phyloP scores from a whole-genome alignment of 2,797 vertebrate species.

The Chaetodon trifasciatus region DNA sequence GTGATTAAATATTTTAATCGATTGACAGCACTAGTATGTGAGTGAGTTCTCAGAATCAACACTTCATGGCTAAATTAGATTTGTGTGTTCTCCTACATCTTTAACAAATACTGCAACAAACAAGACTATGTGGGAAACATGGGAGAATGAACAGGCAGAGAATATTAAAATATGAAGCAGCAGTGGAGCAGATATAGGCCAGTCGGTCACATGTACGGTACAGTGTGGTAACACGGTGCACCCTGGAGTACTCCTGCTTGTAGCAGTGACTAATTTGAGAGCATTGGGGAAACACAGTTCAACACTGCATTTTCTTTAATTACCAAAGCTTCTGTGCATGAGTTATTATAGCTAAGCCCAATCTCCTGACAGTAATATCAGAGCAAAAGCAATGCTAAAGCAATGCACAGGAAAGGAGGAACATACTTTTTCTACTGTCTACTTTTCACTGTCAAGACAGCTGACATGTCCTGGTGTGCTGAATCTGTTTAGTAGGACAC shows the following conservation, averaged over 20 bases:
- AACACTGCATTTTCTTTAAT: conserved; percentile 69
- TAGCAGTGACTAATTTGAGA: conserved; percentile 74
- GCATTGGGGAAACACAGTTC: conserved; percentile 69
- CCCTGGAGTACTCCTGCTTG: conserved; percentile 53
- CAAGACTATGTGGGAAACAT: conserved; percentile 4
- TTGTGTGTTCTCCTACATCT: neutral
- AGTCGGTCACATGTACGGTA: conserved; percentile 63
- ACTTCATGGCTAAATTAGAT: neutral
- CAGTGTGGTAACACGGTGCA: conserved; percentile 23
- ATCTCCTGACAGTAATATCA: conserved; percentile 27
- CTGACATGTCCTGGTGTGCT: too few species aligned
- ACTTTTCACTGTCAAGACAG: too few species aligned
- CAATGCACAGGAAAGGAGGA: neutral
- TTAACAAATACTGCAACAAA: conserved; percentile 2
- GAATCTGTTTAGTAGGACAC: too few species aligned
- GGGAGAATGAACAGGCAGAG: conserved; percentile 5
- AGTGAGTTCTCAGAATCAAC: neutral
- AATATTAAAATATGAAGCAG: conserved; percentile 29
- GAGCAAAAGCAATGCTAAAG: neutral
- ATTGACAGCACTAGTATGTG: too few species aligned
- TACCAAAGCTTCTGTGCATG: conserved; percentile 52
- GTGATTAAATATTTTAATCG: too few species aligned
- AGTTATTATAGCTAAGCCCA: conserved; percentile 26
- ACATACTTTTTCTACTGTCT: neutral
- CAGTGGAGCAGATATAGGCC: conserved; percentile 58